Evolutionary conservation across 1,140 invertebrate genomes (phyloP).

Genomic region (Procambarus clarkii): DNA sequence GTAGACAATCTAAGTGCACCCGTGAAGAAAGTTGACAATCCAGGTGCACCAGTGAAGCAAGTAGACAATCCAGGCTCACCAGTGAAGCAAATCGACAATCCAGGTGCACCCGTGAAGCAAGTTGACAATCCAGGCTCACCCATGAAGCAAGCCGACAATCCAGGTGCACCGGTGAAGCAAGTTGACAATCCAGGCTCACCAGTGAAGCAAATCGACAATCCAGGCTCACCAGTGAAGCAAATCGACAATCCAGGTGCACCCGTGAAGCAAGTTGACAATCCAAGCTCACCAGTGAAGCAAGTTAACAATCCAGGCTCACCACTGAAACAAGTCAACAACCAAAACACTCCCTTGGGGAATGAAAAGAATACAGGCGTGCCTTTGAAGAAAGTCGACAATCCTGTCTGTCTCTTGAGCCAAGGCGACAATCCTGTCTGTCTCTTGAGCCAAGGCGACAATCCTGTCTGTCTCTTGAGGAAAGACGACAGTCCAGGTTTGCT

Average conservation of each 20-base stretch:
- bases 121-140: too few relatives aligned
- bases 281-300: too few relatives aligned
- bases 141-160: too few relatives aligned
- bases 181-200: neutral
- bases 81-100: too few relatives aligned
- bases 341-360: neutral
- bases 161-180: too few relatives aligned
- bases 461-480: neutral
- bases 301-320: neutral
- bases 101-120: too few relatives aligned
- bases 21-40: neutral
- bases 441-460: neutral
- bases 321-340: neutral
- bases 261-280: too few relatives aligned
- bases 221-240: neutral
- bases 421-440: neutral
- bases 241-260: too few relatives aligned
- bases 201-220: neutral
- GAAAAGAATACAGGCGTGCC: too few relatives aligned
- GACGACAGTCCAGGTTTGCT: too few relatives aligned
- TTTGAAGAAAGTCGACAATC: neutral
- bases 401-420: neutral
- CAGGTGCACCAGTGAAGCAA: neutral
- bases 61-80: neutral
- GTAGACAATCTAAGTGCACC: neutral